Evolutionary conservation across 1,140 invertebrate species (phyloP), one percentile per base, ranked within the genome.

Genomic region (Drosophila grimshawi): DNA sequence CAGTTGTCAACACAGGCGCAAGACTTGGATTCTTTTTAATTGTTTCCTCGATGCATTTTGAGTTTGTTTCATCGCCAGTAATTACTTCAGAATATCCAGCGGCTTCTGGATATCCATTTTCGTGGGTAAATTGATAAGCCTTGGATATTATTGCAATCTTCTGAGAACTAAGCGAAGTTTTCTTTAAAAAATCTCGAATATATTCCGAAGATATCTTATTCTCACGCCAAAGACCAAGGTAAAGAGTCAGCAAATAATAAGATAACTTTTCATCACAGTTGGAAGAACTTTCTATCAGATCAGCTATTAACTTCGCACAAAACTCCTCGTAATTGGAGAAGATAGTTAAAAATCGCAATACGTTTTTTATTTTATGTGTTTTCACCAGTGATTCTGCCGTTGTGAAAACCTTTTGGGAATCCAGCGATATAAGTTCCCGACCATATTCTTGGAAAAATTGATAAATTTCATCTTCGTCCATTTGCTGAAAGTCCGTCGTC

Each of bases 101-200:
- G 11, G 2, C 6, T 5, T 55, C 7, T 5, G 57, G 5, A 32
- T 71, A 39, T 33, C 63, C 48, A 8, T 55, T 33, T 11, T 37
- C 65, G 48, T 32, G 49, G 2, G 33, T 8, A 53, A 88, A 88
- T 51, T 57, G 46, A 62, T 75, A 52, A n/a, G 66, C 39, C 7
- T 51, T 71, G 6, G 73, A 82, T 35, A 88, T 51, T 35, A 74
- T 69, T n/a, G 82, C 46, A 41, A 30, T 41, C 30, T 80, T 83
- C 8, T 88, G 76, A 11, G 53, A 10, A 6, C 48, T 65, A 5
- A 81, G 6, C 0, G 33, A 33, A 2, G 33, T n/a, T 29, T 56
- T 76, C 8, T 65, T 71, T 33, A 86, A 35, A 45, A 65, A 80
- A 2, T 82, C 11, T 6, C 57, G 5, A 45, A 88, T 56, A 45